Evolutionary conservation across 2,888 invertebrate genomes (phyloP).

Genomic region (Andrena haemorrhoa): DNA sequence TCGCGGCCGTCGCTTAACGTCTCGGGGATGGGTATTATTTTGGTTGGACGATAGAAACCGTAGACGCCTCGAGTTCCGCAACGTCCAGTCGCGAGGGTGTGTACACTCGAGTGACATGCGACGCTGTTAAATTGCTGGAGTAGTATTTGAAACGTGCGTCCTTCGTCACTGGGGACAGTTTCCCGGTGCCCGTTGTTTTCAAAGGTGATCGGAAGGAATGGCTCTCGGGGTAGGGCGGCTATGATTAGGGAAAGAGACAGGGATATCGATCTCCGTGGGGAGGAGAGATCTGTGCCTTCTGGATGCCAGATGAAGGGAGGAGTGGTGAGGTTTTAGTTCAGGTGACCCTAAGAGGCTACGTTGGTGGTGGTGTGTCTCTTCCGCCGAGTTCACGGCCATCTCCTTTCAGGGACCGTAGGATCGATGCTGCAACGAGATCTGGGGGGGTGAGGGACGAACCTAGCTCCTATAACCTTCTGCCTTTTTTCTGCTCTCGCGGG

Average conservation of each 20-base stretch:
- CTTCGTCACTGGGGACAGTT: background rate
- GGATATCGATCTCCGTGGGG: constrained; percentile 12
- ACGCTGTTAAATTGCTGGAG: background rate
- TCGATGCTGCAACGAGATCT: constrained; percentile 69
- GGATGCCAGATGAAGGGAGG: constrained; percentile 23
- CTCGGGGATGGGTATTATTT: constrained; percentile 17
- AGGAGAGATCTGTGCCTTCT: constrained; percentile 10
- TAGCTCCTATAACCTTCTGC: constrained; percentile 10
- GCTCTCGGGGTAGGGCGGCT: background rate
- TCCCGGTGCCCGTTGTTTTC: too few species aligned
- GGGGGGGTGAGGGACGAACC: constrained; percentile 23
- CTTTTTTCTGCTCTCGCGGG: background rate
- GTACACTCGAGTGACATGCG: too few species aligned
- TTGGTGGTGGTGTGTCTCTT: constrained; percentile 50
- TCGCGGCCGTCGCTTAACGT: constrained; percentile 19
- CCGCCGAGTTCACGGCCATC: constrained; percentile 68
- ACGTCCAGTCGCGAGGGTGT: background rate
- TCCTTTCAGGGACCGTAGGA: constrained; percentile 64
- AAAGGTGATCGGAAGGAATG: background rate
- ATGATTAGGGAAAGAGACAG: background rate
- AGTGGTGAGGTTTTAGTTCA: constrained; percentile 38
- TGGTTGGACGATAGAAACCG: background rate
- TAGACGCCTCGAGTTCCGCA: background rate
- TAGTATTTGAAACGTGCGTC: background rate
- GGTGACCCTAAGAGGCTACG: constrained; percentile 49